Conservation (phyloP, 2,797 vertebrate species). For the Erpetoichthys calabaricus region DNA sequence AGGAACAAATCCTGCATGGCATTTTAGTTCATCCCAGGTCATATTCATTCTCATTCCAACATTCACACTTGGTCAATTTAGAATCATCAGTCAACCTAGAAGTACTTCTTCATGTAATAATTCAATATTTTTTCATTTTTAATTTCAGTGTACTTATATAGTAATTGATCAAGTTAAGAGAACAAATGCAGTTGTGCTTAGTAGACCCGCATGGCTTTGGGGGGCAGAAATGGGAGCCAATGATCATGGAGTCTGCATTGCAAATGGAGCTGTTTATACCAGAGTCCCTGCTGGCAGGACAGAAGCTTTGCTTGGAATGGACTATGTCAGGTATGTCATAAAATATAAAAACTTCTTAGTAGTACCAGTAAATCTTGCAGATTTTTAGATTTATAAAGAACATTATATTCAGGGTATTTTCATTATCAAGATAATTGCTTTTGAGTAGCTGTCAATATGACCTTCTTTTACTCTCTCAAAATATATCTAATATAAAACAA, state of each 20-base stretch:
- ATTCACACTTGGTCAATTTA: no score
- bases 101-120: background rate
- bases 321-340: slow-evolving; percentile 49
- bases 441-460: no score
- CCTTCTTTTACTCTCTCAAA: no score
- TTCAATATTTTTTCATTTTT: slow-evolving; percentile 11
- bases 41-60: no score
- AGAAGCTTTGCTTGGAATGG: slow-evolving; percentile 56
- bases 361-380: no score
- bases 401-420: no score
- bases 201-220: slow-evolving; percentile 60
- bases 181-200: slow-evolving; percentile 54
- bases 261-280: slow-evolving; percentile 40
- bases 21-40: no score
- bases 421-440: no score
- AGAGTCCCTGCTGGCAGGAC: slow-evolving; percentile 42
- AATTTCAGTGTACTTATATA: slow-evolving; percentile 53
- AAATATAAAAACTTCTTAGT: no score
- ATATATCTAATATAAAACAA: no score
- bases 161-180: slow-evolving; percentile 43
- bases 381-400: no score
- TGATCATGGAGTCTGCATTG: slow-evolving; percentile 55
- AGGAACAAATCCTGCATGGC: no score
- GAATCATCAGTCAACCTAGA: background rate
- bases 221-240: slow-evolving; percentile 66